Evolutionary conservation across 2,113 vertebrate genomes (phyloP), one percentile per base, ranked within the genome.

Genomic region (Thryonomys swinderianus): DNA sequence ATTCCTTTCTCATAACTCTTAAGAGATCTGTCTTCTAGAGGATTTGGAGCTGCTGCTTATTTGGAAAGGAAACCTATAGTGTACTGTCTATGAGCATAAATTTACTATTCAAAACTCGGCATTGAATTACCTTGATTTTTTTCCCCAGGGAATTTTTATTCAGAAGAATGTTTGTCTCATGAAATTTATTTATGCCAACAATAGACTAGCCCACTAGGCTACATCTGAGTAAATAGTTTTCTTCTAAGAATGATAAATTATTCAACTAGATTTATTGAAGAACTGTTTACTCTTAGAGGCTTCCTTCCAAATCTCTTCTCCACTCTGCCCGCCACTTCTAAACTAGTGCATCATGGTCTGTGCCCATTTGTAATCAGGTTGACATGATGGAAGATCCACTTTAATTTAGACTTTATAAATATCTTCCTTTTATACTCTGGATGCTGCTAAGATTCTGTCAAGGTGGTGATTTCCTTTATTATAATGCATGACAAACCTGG

Each of bases 211-310:
- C 25, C 93, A 80, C 25, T 91, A 86, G 34, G 18, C 42, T 69
- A 84, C 32, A 42, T 84, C 57, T 86, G 45, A 45, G 55, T 69
- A 94, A 85, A 83, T 12, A 82, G 42, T 45, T 76, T 76, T 30
- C 23, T 88, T 81, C 45, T 85, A 37, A 88, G 85, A 85, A 94
- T 37, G 80, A 79, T 40, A 67, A 48, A 79, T 92, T 91, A 86
- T 91, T 94, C 20, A 94, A 18, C 20, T 76, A 51, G 45, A 5
- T 80, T 94, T 96, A 93, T 94, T 30, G 55, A 93, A 85, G 10
- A 37, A 83, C 6, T 17, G 3, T 45, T 96, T 82, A 40, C 48
- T 93, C 18, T 84, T 64, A 17, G 32, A 79, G 67, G 18, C 18
- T 85, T 67, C 37, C 27, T 95, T 93, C 45, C 69, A 90, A 94